Evolutionary conservation across 2,888 invertebrate species (phyloP).

Genomic region (Agrotis exclamationis): DNA sequence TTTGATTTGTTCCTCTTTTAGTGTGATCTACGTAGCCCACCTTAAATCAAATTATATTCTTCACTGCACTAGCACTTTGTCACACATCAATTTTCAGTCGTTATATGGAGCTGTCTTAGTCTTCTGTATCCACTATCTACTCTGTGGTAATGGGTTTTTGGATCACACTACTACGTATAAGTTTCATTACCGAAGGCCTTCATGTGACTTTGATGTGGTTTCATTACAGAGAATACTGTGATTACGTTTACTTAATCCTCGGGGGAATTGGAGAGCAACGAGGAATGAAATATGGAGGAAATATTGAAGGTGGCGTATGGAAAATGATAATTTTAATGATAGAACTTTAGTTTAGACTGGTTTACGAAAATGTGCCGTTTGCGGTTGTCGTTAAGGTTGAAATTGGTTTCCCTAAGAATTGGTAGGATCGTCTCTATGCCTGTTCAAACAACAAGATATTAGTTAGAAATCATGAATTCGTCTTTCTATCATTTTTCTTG

Average conservation of each 20-base stretch:
- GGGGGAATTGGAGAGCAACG: background rate
- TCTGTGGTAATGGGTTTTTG: conserved; percentile 11
- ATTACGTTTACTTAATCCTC: conserved; percentile 19
- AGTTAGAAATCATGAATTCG: too few species aligned
- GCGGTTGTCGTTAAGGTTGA: background rate
- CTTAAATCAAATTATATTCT: background rate
- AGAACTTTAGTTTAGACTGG: background rate
- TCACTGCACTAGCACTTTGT: background rate
- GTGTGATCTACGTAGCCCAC: too few species aligned
- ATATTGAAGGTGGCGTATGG: background rate
- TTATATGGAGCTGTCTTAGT: fast-evolving
- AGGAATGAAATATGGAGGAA: too few species aligned
- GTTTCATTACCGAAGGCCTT: conserved; percentile 17
- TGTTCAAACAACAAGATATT: background rate
- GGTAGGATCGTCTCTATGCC: background rate
- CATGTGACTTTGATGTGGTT: conserved; percentile 29
- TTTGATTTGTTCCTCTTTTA: too few species aligned
- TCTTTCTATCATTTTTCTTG: too few species aligned
- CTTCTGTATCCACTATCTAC: conserved; percentile 9
- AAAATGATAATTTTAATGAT: background rate
- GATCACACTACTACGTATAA: conserved; percentile 1
- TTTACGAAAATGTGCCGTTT: background rate
- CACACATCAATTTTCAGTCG: background rate
- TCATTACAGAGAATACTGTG: conserved; percentile 16
- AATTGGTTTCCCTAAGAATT: background rate